A percentile compares a stretch with the other conserved stretches of the same genome.
phyloP scores from a whole-genome alignment of 2,888 invertebrate species.

The Acleris cristana region DNA sequence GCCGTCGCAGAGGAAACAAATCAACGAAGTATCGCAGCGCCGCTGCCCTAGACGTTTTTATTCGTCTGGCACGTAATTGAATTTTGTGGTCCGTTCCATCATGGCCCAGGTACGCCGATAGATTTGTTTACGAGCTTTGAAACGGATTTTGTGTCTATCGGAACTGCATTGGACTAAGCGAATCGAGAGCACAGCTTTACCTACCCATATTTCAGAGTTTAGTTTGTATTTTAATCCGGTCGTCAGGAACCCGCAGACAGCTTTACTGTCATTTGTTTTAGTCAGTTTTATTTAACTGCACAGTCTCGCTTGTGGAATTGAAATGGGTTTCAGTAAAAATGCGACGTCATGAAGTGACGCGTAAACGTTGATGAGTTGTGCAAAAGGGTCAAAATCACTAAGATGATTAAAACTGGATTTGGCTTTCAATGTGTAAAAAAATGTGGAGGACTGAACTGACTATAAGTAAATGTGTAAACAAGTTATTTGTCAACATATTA shows the following conservation, averaged over 20 bases:
- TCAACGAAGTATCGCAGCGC: conserved; percentile 62
- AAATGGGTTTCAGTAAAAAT: conserved; percentile 14
- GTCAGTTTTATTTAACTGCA: conserved; percentile 1
- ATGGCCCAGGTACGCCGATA: conserved; percentile 54
- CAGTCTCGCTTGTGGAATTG: conserved; percentile 18
- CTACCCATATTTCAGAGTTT: background rate
- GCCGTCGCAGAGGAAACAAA: conserved; percentile 70
- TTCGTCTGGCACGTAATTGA: conserved; percentile 79
- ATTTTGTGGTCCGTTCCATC: conserved; percentile 74
- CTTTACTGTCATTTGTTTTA: too few relatives aligned
- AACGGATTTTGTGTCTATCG: conserved; percentile 44
- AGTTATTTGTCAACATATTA: too few relatives aligned
- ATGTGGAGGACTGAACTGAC: too few relatives aligned
- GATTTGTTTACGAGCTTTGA: conserved; percentile 55
- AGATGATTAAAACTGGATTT: background rate
- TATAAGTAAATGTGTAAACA: too few relatives aligned
- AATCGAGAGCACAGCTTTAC: conserved; percentile 6
- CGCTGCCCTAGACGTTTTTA: conserved; percentile 68
- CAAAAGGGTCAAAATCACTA: background rate
- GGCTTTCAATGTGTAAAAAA: background rate
- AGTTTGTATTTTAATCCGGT: conserved; percentile 2
- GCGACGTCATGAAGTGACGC: conserved; percentile 18
- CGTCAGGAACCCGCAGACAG: too few relatives aligned
- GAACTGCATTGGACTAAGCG: conserved; percentile 40
- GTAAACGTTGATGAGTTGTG: conserved; percentile 18